Percentiles rank a stretch among this genome's conserved stretches.
These are phyloP conservation scores for Cancer borealis DNA, from an alignment of 2,888 invertebrate species.

Conservation along the genomic window DNA sequence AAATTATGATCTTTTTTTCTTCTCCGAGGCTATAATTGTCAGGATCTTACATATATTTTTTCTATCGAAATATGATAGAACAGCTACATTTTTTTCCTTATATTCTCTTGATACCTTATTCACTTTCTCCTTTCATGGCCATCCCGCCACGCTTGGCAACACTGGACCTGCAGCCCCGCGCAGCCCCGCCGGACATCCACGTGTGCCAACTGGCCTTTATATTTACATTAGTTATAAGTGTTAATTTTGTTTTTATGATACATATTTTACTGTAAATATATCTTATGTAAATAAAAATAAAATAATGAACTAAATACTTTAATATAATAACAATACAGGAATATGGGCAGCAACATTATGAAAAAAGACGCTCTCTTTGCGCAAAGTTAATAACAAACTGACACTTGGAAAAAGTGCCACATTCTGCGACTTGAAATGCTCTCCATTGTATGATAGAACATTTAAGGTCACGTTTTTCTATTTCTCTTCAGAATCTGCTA, in stretches of 20 bases:
- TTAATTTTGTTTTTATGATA: background rate
- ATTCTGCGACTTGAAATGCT: background rate
- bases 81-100: background rate
- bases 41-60: background rate
- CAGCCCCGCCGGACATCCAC: conserved; percentile 22
- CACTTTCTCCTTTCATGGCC: background rate
- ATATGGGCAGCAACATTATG: background rate
- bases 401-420: background rate
- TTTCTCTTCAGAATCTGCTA: background rate
- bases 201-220: conserved; percentile 43
- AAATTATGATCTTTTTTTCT: background rate
- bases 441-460: background rate
- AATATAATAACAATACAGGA: background rate
- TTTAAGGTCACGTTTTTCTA: background rate
- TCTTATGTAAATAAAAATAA: background rate
- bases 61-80: background rate
- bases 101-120: background rate
- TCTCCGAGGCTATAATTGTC: background rate
- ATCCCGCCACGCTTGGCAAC: background rate
- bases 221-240: background rate
- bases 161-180: background rate
- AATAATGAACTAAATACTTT: background rate
- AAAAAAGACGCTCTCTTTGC: conserved; percentile 24
- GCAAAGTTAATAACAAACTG: conserved; percentile 63
- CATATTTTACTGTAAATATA: background rate